A percentile compares a stretch with the other conserved stretches of the same genome.
Conservation (phyloP, 2,113 vertebrate species). For the Peromyscus californicus region DNA sequence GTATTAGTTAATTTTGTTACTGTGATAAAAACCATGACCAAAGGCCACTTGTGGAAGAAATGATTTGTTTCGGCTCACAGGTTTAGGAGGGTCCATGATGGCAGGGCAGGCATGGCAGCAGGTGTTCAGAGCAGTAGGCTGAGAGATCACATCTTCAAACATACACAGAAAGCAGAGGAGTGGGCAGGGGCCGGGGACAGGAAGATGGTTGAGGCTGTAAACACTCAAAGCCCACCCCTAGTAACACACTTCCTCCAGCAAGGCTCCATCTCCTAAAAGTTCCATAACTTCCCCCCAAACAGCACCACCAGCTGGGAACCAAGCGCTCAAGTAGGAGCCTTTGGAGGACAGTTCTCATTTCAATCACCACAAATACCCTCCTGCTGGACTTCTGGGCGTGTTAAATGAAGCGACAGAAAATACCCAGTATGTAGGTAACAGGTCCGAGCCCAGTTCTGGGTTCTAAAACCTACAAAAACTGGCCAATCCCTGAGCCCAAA, state of each 20-base stretch:
- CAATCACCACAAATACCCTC: not conserved
- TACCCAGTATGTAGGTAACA: not conserved
- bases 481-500: not conserved
- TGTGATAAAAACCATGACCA: not conserved
- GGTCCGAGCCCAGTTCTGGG: not conserved
- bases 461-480: not conserved
- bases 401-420: not conserved
- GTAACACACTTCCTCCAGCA: not conserved
- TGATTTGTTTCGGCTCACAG: not conserved
- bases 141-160: not conserved
- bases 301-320: not conserved
- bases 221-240: not conserved
- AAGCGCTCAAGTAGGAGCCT: not conserved
- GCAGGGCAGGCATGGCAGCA: not conserved
- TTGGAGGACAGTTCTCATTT: not conserved
- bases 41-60: not conserved
- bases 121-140: not conserved
- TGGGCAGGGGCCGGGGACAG: not conserved
- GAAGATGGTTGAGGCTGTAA: not conserved
- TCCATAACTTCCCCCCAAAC: not conserved
- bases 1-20: not conserved
- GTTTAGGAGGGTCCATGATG: not conserved
- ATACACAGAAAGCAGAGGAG: not conserved
- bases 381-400: fast-evolving
- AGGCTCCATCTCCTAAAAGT: not conserved